These are phyloP conservation scores for Probaryconus sp. DNA, from an alignment of 1,140 invertebrate genomes.

Conservation along the genomic window DNA sequence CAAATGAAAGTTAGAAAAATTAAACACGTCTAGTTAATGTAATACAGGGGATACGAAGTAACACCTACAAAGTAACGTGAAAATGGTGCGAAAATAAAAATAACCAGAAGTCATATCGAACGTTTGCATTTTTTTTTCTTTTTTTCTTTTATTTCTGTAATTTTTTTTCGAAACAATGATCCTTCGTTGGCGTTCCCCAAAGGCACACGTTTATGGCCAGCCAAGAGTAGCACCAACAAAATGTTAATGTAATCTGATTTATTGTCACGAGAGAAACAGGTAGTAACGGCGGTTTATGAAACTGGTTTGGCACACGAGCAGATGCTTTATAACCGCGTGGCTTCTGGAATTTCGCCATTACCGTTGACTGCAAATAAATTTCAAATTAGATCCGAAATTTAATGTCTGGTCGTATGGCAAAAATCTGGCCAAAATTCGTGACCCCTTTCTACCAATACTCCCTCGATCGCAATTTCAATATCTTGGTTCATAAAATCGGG, in stretches of 20 bases:
- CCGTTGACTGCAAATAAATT: slow-evolving; percentile 60
- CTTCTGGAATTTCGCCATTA: slow-evolving; percentile 63
- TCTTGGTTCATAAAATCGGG: too few species aligned
- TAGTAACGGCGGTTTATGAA: slow-evolving; percentile 61
- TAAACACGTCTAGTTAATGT: too few species aligned
- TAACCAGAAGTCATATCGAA: slow-evolving; percentile 6
- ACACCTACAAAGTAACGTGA: too few species aligned
- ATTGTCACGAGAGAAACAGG: slow-evolving; percentile 60
- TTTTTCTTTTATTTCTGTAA: slow-evolving; percentile 19
- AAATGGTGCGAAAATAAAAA: too few species aligned
- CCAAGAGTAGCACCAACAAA: slow-evolving; percentile 47
- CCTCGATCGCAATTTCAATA: neutral
- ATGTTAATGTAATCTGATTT: slow-evolving; percentile 67
- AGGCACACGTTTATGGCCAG: slow-evolving; percentile 45
- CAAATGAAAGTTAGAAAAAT: too few species aligned
- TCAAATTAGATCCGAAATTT: slow-evolving; percentile 34
- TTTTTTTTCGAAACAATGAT: slow-evolving; percentile 31
- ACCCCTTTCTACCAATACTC: neutral
- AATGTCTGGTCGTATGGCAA: neutral
- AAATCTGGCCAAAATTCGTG: slow-evolving; percentile 3
- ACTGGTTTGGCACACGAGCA: slow-evolving; percentile 51
- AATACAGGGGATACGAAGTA: too few species aligned
- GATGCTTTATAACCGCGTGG: slow-evolving; percentile 53
- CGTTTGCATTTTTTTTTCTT: slow-evolving; percentile 11
- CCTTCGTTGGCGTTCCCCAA: slow-evolving; percentile 41